Evolutionary conservation across 2,797 vertebrate genomes (phyloP), one percentile per base, ranked within the genome.

Genomic region (Chromobotia macracanthus): DNA sequence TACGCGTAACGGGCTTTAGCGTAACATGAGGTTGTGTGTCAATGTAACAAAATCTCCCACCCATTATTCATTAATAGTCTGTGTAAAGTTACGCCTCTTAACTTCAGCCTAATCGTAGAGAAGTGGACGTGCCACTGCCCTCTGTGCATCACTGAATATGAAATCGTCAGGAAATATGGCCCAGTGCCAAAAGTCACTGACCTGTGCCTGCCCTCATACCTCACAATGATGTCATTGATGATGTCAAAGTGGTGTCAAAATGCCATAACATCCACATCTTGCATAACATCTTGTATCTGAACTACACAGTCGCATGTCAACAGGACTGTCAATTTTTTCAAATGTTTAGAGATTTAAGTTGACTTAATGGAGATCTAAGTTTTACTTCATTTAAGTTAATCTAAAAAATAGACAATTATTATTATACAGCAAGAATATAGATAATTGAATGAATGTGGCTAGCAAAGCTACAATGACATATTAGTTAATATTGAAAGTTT

Each of bases 51-150:
- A 63, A 82, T 75, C 67, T 72, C 66, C 58, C 68, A 23, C 75
- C 66, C 50, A 84, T 87, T 83, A 86, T 75, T 80, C 64, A 84
- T 87, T 87, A 64, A 84, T 85, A 44, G 67, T 74, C 65, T 77
- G 77, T 85, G 81, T 87, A 83, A 79, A 61, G 74, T 83, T 82
- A 84, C 72, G 56, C 69, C 63, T 31, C 71, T 79, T 81, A 81
- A 82, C 83, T 83, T 50, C 41, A 65, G 75, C 73, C 77, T 76
- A 83, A 74, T 77, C 16, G 72, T 38, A 61, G 48, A 15, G 75
- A 83, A 80, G 81, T 66, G 79, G 75, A 67, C 51, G 44, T 72
- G 60, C 65, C 79, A 25, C 10, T 71, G 80, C 63, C 71, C 48
- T 81, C 50, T 41, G 38, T 5, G 6, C 38, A 9, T 5, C 61